Conservation (phyloP, 2,797 vertebrate species). For the Distichodus sexfasciatus region DNA sequence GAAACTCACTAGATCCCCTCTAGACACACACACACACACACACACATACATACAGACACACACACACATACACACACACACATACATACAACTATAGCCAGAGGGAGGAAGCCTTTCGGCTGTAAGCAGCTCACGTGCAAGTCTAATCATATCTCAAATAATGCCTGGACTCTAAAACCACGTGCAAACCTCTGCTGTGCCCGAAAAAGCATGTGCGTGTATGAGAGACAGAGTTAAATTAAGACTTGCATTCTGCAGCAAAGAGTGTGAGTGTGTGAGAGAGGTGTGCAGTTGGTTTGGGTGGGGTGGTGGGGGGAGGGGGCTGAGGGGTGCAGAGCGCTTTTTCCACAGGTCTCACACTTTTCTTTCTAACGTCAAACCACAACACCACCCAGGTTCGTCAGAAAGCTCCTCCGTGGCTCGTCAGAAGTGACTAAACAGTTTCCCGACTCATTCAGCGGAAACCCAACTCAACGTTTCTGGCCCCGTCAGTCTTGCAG, state of each 20-base stretch:
- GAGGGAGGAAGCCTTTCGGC: constrained; percentile 17
- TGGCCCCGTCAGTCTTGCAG: too few species aligned
- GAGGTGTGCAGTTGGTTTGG: too few species aligned
- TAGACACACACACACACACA: background rate
- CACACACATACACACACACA: constrained; percentile 8
- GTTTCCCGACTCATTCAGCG: too few species aligned
- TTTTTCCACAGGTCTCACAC: background rate
- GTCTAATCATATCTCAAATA: constrained; percentile 11
- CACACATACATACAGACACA: background rate
- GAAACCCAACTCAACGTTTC: too few species aligned
- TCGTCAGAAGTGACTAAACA: background rate
- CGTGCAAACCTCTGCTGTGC: background rate
- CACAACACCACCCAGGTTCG: background rate
- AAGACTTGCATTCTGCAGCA: too few species aligned
- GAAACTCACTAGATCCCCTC: background rate
- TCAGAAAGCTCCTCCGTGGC: background rate
- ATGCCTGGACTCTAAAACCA: background rate
- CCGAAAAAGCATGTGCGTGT: background rate
- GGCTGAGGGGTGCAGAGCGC: background rate
- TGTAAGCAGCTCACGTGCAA: constrained; percentile 6
- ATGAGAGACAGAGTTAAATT: background rate
- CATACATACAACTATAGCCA: background rate
- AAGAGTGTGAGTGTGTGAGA: too few species aligned
- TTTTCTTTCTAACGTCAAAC: background rate
- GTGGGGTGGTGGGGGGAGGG: background rate